phyloP scores from a whole-genome alignment of 2,888 invertebrate genomes.

The Heteromurus nitidus region DNA sequence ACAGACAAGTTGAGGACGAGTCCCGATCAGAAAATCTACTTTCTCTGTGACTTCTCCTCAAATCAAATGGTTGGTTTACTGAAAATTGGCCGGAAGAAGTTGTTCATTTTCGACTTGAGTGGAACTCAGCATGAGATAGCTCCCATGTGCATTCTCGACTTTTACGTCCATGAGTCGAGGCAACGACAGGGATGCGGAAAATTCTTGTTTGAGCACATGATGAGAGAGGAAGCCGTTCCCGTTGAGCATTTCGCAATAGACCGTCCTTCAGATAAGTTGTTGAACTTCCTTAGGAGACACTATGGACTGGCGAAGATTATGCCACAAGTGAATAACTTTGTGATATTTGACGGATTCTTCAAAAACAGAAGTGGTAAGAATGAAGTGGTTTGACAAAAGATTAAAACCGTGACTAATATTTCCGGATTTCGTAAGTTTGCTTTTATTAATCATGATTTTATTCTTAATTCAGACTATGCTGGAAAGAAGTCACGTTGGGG shows the following conservation, averaged over 20 bases:
- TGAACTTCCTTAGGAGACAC: constrained; percentile 89
- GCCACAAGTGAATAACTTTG: constrained; percentile 91
- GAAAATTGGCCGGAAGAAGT: constrained; percentile 91
- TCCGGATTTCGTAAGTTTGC: not conserved
- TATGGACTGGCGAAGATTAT: constrained; percentile 83
- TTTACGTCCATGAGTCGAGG: constrained; percentile 89
- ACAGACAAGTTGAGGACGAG: constrained; percentile 66
- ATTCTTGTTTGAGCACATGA: constrained; percentile 84
- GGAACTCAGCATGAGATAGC: constrained; percentile 85
- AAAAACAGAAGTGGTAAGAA: constrained; percentile 73
- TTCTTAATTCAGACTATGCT: constrained; percentile 65
- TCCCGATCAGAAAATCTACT: constrained; percentile 69
- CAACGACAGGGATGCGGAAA: constrained; percentile 92
- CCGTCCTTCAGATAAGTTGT: constrained; percentile 91
- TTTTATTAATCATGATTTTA: constrained; percentile 3
- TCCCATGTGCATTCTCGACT: constrained; percentile 93
- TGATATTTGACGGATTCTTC: constrained; percentile 89
- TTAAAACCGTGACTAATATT: not conserved
- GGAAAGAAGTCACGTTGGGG: constrained; percentile 71
- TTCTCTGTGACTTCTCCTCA: constrained; percentile 68
- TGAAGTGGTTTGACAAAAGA: not conserved
- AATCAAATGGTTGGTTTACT: constrained; percentile 86
- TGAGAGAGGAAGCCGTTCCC: constrained; percentile 82
- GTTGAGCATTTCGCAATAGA: constrained; percentile 91
- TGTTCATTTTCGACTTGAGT: constrained; percentile 87